Conservation (phyloP, 2,888 invertebrate genomes). For the Micropterix aruncella region DNA sequence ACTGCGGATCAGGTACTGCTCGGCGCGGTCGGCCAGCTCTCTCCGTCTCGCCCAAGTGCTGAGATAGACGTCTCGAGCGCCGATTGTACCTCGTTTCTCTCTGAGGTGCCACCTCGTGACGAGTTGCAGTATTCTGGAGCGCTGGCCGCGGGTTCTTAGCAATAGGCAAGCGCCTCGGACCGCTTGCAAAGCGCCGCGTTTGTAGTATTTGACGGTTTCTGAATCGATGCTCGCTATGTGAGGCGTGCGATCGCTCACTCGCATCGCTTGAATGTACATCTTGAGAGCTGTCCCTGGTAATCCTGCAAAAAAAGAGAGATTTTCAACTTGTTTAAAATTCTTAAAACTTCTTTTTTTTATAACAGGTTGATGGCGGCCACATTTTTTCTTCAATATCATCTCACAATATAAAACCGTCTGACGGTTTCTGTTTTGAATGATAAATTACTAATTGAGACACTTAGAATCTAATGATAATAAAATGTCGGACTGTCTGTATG, state of each 20-base stretch:
- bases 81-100: slow-evolving; percentile 14
- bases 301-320: slow-evolving; percentile 17
- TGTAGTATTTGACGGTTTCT: slow-evolving; percentile 20
- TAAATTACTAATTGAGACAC: too few relatives aligned
- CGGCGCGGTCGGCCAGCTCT: slow-evolving; percentile 30
- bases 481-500: too few relatives aligned
- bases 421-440: too few relatives aligned
- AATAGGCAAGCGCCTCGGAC: slow-evolving; percentile 46
- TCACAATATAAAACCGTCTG: too few relatives aligned
- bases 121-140: slow-evolving; percentile 49
- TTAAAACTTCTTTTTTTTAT: background rate
- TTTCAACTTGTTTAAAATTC: background rate
- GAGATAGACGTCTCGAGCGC: slow-evolving; percentile 21
- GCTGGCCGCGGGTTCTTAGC: slow-evolving; percentile 47
- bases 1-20: slow-evolving; percentile 22
- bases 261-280: slow-evolving; percentile 24
- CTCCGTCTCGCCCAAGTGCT: slow-evolving; percentile 29
- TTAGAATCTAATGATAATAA: too few relatives aligned
- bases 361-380: too few relatives aligned
- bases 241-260: slow-evolving; percentile 20
- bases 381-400: too few relatives aligned
- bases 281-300: slow-evolving; percentile 23
- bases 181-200: slow-evolving; percentile 38
- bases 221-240: slow-evolving; percentile 24
- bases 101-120: slow-evolving; percentile 39